Percentiles rank a stretch among this genome's conserved stretches.
Conservation (phyloP, 1,140 invertebrate species). For the Tachypleus tridentatus region DNA sequence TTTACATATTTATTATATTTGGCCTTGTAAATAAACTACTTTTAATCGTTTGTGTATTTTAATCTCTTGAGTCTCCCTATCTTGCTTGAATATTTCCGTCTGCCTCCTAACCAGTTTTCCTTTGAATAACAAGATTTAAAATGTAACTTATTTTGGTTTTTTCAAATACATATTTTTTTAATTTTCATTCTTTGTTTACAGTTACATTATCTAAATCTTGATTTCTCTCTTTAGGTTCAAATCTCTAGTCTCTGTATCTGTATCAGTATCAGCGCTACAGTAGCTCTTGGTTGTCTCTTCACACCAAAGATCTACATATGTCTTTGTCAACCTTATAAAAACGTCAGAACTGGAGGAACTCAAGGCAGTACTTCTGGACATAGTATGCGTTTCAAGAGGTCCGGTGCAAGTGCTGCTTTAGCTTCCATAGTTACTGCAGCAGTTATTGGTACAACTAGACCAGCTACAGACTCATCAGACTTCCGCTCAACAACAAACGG, state of each 20-base stretch:
- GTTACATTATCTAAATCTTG: background rate
- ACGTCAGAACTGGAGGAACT: slow-evolving; percentile 40
- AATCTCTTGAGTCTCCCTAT: too few species aligned
- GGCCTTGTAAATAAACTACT: too few species aligned
- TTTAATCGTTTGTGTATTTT: too few species aligned
- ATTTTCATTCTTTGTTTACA: too few species aligned
- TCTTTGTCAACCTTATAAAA: slow-evolving; percentile 62
- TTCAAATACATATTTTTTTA: too few species aligned
- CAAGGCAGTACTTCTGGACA: background rate
- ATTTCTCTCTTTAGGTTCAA: slow-evolving; percentile 47
- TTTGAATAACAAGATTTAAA: too few species aligned
- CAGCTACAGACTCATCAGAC: slow-evolving; percentile 9
- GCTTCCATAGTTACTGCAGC: slow-evolving; percentile 6
- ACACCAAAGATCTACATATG: slow-evolving; percentile 64
- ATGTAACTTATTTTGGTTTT: too few species aligned
- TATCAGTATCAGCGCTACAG: slow-evolving; percentile 60
- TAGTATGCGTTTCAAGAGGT: slow-evolving; percentile 9
- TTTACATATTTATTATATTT: too few species aligned
- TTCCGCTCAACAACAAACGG: slow-evolving; percentile 15
- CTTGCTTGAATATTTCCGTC: too few species aligned
- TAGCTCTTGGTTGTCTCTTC: slow-evolving; percentile 61
- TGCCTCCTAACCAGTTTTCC: too few species aligned
- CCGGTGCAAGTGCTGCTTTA: slow-evolving; percentile 1
- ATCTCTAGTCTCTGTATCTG: slow-evolving; percentile 65
- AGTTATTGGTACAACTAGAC: slow-evolving; percentile 9